These are phyloP conservation scores for Rhizomys pruinosus DNA, from an alignment of 2,113 vertebrate species.

Conservation along the genomic window DNA sequence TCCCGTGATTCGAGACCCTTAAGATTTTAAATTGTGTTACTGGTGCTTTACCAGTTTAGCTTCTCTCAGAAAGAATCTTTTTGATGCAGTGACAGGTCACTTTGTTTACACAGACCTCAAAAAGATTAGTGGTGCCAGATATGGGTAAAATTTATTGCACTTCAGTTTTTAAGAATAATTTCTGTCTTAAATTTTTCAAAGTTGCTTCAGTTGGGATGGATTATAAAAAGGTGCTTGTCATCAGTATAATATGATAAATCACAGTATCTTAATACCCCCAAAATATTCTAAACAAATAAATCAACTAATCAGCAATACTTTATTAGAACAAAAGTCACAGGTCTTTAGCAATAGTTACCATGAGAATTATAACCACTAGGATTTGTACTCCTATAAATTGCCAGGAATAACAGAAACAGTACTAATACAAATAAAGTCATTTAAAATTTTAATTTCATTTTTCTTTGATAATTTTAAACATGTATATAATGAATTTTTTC, in stretches of 20 bases:
- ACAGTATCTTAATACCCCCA: constrained; percentile 17
- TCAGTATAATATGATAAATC: not conserved
- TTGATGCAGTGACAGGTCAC: not conserved
- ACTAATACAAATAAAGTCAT: constrained; percentile 32
- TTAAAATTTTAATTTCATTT: not conserved
- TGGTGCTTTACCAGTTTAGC: not conserved
- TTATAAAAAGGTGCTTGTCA: not conserved
- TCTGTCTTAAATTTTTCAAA: not conserved
- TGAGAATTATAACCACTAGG: constrained; percentile 6
- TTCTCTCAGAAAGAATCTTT: not conserved
- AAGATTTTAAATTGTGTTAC: not conserved
- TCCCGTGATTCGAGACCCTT: not conserved
- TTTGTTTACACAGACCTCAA: not conserved
- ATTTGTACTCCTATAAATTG: not conserved
- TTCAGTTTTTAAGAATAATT: constrained; percentile 7
- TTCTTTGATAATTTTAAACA: not conserved
- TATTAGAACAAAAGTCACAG: constrained; percentile 24
- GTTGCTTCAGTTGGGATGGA: not conserved
- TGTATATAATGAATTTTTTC: not conserved
- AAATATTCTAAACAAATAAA: constrained; percentile 10
- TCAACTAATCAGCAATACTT: constrained; percentile 12
- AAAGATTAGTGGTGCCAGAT: not conserved
- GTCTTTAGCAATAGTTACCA: not conserved
- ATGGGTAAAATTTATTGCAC: not conserved
- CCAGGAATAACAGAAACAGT: constrained; percentile 23